These are phyloP conservation scores for Apogon talboti DNA, from an alignment of 2,797 vertebrate genomes.

Conservation along the genomic window DNA sequence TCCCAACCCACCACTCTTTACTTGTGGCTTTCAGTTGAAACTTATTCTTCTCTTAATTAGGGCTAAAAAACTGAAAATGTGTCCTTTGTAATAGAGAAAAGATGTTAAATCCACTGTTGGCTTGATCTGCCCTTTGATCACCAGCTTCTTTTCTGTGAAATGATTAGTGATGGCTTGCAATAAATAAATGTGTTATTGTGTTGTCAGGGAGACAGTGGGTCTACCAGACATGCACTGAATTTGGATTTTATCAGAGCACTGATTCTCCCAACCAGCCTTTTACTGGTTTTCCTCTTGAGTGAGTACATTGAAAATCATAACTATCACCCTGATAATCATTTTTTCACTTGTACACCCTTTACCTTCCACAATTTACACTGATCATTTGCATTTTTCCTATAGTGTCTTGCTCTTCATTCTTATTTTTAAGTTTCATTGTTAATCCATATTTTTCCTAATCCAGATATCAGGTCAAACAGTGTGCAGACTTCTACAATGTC, in stretches of 20 bases:
- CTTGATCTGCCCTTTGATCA: background rate
- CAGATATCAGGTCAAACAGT: constrained; percentile 78
- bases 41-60: constrained; percentile 24
- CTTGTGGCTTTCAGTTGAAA: constrained; percentile 24
- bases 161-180: constrained; percentile 1
- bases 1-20: background rate
- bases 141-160: constrained; percentile 5
- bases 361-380: background rate
- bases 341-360: background rate
- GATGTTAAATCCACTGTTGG: constrained; percentile 11
- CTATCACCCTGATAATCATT: constrained; percentile 1
- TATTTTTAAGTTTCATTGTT: background rate
- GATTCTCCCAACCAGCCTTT: constrained; percentile 82
- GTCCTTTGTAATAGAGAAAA: background rate
- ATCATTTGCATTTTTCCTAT: background rate
- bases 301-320: constrained; percentile 50
- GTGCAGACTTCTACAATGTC: constrained; percentile 74
- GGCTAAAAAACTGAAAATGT: constrained; percentile 12
- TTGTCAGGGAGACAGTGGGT: constrained; percentile 78
- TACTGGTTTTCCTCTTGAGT: constrained; percentile 77
- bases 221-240: constrained; percentile 84
- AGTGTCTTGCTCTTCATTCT: background rate
- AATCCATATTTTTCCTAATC: background rate
- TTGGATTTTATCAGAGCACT: constrained; percentile 84
- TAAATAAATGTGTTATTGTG: constrained; percentile 32